Percentiles rank a stretch among this genome's conserved stretches.
phyloP scores from a whole-genome alignment of 2,113 vertebrate genomes.

The Poecilia latipinna region DNA sequence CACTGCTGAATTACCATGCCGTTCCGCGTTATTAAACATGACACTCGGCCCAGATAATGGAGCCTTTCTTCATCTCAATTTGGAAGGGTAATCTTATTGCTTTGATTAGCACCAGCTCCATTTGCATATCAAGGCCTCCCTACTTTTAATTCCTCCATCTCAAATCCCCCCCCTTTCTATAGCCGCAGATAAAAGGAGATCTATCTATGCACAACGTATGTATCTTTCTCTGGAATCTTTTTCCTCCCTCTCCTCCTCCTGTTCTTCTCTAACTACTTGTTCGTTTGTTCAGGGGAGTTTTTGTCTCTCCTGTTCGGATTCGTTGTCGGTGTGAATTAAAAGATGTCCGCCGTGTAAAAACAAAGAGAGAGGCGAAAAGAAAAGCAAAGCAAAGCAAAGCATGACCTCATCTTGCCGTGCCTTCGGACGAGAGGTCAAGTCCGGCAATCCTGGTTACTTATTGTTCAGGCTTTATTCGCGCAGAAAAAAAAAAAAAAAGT shows the following conservation, averaged over 20 bases:
- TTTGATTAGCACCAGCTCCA: constrained; percentile 84
- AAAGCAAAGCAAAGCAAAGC: constrained; percentile 3
- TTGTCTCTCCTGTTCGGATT: constrained; percentile 26
- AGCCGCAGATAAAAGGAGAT: constrained; percentile 75
- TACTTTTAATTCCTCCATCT: constrained; percentile 81
- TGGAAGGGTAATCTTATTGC: constrained; percentile 87
- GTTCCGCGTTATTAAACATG: constrained; percentile 86
- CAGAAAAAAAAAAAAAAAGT: constrained; percentile 10
- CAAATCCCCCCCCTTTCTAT: constrained; percentile 70
- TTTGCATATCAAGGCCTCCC: constrained; percentile 86
- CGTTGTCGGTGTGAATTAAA: not conserved
- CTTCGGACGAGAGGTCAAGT: constrained; percentile 9
- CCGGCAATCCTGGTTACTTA: constrained; percentile 58
- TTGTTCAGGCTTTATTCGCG: constrained; percentile 36
- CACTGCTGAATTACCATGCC: constrained; percentile 78
- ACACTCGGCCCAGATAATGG: constrained; percentile 85
- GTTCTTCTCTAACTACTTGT: constrained; percentile 44
- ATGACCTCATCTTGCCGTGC: constrained; percentile 17
- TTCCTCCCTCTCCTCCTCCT: constrained; percentile 35
- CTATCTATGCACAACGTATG: constrained; percentile 64
- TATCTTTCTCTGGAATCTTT: constrained; percentile 78
- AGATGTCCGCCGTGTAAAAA: constrained; percentile 10
- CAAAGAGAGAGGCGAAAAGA: not conserved
- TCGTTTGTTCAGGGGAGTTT: constrained; percentile 31
- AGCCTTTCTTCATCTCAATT: constrained; percentile 87